Percentiles rank a stretch among this genome's conserved stretches.
Conservation (phyloP, 2,113 vertebrate species). For the Xiphophorus couchianus region DNA sequence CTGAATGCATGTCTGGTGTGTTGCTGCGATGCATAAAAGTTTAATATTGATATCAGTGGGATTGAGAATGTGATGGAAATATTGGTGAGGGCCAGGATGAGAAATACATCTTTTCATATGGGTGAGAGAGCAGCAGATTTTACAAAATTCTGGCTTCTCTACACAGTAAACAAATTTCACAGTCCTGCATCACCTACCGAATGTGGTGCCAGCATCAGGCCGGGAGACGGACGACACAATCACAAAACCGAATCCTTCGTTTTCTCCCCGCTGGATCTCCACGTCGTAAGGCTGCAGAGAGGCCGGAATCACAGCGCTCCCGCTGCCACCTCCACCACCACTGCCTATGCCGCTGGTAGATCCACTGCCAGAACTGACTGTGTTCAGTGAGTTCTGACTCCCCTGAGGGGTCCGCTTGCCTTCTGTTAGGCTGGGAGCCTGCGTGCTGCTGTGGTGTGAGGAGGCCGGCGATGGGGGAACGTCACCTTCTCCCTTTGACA, state of each 20-base stretch:
- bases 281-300: conserved; percentile 93
- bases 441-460: conserved; percentile 97
- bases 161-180: too few relatives aligned
- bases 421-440: conserved; percentile 92
- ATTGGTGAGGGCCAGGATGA: conserved; percentile 32
- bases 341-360: conserved; percentile 96
- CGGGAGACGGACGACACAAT: conserved; percentile 97
- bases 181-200: conserved; percentile 82
- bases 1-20: conserved; percentile 42
- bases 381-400: conserved; percentile 98
- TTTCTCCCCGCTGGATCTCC: conserved; percentile 93
- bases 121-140: conserved; percentile 44
- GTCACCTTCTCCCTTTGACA: conserved; percentile 90
- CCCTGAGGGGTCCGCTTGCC: conserved; percentile 96
- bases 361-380: conserved; percentile 95
- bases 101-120: conserved; percentile 49
- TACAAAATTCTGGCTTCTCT: too few relatives aligned
- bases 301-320: conserved; percentile 85
- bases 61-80: conserved; percentile 47
- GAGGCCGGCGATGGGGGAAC: conserved; percentile 92
- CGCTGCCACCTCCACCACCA: conserved; percentile 84
- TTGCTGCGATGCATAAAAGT: conserved; percentile 39
- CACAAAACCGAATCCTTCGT: conserved; percentile 97
- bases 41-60: conserved; percentile 53
- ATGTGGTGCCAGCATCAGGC: conserved; percentile 92